Evolutionary conservation across 2,113 vertebrate genomes (phyloP), one percentile per base, ranked within the genome.

Genomic region (Phrynocephalus versicolor): DNA sequence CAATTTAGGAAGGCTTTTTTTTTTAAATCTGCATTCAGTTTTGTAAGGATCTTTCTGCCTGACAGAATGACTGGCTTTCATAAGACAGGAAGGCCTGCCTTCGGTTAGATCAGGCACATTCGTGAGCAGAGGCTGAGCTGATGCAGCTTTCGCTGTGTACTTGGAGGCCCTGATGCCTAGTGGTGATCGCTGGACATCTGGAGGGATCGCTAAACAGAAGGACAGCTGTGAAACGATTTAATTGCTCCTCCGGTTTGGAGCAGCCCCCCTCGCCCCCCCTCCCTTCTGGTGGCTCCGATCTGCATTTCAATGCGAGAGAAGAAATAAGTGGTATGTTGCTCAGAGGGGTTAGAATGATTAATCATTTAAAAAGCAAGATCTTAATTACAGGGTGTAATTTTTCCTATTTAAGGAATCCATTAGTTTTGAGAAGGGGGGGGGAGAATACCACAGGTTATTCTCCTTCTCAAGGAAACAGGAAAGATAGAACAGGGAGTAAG

Each of bases 301-400:
- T 96, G 96, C 95, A 96, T 97, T 96, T 97, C 96, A 96, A 96
- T 97, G 95, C 95, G 95, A 94, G 95, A 93, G 94, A 93, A 95
- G 94, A 87, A 94, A 94, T 93, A 95, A 96, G 94, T 93, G 92
- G 95, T 95, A 92, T 95, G 94, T 95, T 88, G 94, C 96, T 96
- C 91, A 93, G 96, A 96, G 95, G 95, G 95, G 94, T 95, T 96
- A 95, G 95, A 96, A 96, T 96, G 96, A 96, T 97, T 96, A 96
- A 97, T 97, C 96, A 96, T 96, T 96, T 96, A 95, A 96, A 96
- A 97, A 96, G 95, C 95, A 96, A 96, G 96, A 96, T 96, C 96
- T 97, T 97, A 97, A 97, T 97, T 96, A 96, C 96, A 96, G 95
- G 95, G 96, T 96, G 94, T 95, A 96, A 96, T 96, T 96, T 96